These are phyloP conservation scores for Sinhomidia bicolor DNA, from an alignment of 2,888 invertebrate genomes.

Conservation along the genomic window DNA sequence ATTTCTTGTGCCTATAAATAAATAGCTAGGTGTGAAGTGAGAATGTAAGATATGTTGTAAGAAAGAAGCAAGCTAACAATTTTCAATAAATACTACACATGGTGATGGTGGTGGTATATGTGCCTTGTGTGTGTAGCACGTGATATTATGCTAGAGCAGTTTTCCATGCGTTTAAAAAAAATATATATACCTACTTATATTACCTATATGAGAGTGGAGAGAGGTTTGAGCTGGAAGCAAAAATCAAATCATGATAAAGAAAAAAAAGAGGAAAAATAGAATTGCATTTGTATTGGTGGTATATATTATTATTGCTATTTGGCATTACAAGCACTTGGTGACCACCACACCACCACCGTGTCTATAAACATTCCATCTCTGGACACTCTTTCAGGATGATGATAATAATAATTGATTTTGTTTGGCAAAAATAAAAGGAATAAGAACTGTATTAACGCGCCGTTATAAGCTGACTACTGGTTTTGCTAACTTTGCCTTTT, in stretches of 20 bases:
- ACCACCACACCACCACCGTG: conserved; percentile 14
- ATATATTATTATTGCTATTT: neutral
- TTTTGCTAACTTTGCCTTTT: neutral
- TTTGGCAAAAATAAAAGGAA: neutral
- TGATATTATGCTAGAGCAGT: too few relatives aligned
- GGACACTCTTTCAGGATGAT: conserved; percentile 1
- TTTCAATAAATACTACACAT: too few relatives aligned
- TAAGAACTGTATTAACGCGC: neutral
- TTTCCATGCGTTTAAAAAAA: too few relatives aligned
- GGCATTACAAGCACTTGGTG: neutral
- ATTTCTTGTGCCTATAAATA: neutral
- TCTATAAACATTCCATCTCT: too few relatives aligned
- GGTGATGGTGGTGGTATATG: too few relatives aligned
- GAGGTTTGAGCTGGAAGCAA: neutral
- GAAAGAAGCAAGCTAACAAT: neutral
- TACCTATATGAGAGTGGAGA: neutral
- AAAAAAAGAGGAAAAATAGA: conserved; percentile 42
- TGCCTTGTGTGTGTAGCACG: too few relatives aligned
- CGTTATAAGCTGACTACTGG: neutral
- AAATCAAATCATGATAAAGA: conserved; percentile 28
- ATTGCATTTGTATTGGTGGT: conserved; percentile 56
- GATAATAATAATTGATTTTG: conserved; percentile 60
- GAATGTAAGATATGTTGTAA: too few relatives aligned
- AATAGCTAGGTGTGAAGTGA: neutral
- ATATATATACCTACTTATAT: too few relatives aligned